phyloP scores from a whole-genome alignment of 2,113 vertebrate genomes.

The Ammodytes marinus region DNA sequence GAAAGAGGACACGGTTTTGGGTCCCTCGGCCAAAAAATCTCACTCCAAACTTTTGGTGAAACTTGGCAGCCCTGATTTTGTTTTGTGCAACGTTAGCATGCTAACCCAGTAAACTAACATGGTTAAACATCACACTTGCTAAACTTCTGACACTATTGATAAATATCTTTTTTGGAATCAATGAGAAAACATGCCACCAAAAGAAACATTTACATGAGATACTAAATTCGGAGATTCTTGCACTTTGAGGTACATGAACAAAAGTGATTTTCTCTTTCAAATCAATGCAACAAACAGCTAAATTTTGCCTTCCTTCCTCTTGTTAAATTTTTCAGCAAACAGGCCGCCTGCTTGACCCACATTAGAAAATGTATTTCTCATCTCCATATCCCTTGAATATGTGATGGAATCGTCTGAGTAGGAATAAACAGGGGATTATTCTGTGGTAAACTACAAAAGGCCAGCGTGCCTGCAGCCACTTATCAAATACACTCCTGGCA shows the following conservation, averaged over 20 bases:
- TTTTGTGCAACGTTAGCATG: background rate
- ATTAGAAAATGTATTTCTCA: conserved; percentile 41
- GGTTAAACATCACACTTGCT: background rate
- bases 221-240: background rate
- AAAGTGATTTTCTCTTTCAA: too few species aligned
- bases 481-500: conserved; percentile 55
- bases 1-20: too few species aligned
- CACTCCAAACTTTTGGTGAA: too few species aligned
- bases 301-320: conserved; percentile 46
- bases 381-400: conserved; percentile 18
- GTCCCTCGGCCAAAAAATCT: too few species aligned
- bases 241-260: background rate
- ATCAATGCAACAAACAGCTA: background rate
- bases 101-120: background rate
- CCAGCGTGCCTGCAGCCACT: conserved; percentile 43
- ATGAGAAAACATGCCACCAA: background rate
- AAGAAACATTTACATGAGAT: background rate
- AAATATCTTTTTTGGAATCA: background rate
- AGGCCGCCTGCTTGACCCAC: conserved; percentile 35
- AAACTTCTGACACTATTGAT: background rate
- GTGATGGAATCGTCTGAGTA: conserved; percentile 30
- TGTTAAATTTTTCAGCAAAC: conserved; percentile 56
- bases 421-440: conserved; percentile 42
- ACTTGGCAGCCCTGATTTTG: too few species aligned
- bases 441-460: conserved; percentile 51